Conservation (phyloP, 2,113 vertebrate genomes). For the Vicugna pacos region DNA sequence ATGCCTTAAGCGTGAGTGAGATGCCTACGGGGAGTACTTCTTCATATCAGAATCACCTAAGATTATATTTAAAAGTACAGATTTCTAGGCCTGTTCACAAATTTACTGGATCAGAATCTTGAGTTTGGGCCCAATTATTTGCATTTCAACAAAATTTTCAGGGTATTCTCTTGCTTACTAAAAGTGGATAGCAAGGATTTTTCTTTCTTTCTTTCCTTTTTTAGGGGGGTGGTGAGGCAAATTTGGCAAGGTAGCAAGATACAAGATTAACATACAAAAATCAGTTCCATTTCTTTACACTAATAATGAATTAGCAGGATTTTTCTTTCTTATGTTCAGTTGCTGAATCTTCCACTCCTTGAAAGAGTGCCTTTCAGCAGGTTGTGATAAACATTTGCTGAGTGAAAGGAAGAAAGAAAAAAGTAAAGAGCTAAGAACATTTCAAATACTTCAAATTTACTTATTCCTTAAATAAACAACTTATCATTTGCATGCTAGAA, state of each 20-base stretch:
- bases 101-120: neutral
- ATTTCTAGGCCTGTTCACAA: neutral
- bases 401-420: conserved; percentile 20
- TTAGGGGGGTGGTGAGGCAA: too few relatives aligned
- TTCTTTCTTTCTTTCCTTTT: neutral
- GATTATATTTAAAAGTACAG: neutral
- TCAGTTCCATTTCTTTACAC: too few relatives aligned
- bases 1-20: neutral
- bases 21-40: neutral
- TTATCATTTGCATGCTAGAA: conserved; percentile 20
- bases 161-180: neutral
- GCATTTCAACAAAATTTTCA: neutral
- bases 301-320: neutral
- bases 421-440: neutral
- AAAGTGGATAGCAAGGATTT: neutral
- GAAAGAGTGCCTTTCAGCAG: neutral
- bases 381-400: conserved; percentile 22
- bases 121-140: neutral
- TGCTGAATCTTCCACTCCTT: neutral
- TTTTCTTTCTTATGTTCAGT: conserved; percentile 1
- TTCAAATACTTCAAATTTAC: conserved; percentile 20
- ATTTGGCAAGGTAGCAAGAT: too few relatives aligned
- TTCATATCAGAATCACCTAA: neutral
- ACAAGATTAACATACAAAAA: too few relatives aligned
- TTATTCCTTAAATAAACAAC: conserved; percentile 49